Conservation (phyloP, 2,797 vertebrate genomes). For the Sebastes aleutianus region DNA sequence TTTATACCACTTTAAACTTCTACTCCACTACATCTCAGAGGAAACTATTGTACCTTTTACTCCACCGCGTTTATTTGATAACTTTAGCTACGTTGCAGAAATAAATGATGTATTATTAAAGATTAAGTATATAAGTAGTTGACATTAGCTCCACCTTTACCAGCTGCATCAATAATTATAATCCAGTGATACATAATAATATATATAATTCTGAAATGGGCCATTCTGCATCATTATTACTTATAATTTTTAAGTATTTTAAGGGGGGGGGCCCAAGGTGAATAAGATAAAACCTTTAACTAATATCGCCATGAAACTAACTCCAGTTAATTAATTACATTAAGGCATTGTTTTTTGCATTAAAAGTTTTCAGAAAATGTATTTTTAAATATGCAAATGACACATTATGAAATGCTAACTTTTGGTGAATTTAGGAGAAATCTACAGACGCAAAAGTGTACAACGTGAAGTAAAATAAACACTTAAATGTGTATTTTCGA, state of each 20-base stretch:
- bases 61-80: neutral
- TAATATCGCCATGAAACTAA: too few species aligned
- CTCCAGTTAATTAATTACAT: too few species aligned
- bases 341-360: too few species aligned
- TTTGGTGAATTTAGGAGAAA: too few species aligned
- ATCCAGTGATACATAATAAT: neutral
- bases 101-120: neutral
- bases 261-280: rapidly evolving
- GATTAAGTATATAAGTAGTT: neutral
- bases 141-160: neutral
- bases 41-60: neutral
- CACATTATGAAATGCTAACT: too few species aligned
- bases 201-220: neutral
- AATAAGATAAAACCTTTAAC: too few species aligned
- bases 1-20: too few species aligned
- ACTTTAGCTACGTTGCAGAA: neutral
- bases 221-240: neutral
- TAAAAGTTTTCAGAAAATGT: too few species aligned
- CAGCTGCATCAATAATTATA: neutral
- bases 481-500: too few species aligned
- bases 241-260: neutral
- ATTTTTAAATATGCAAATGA: too few species aligned
- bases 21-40: neutral
- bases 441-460: too few species aligned
- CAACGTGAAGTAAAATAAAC: too few species aligned